Evolutionary conservation across 2,888 invertebrate species (phyloP).

Genomic region (Himalopsyche kuldschensis): DNA sequence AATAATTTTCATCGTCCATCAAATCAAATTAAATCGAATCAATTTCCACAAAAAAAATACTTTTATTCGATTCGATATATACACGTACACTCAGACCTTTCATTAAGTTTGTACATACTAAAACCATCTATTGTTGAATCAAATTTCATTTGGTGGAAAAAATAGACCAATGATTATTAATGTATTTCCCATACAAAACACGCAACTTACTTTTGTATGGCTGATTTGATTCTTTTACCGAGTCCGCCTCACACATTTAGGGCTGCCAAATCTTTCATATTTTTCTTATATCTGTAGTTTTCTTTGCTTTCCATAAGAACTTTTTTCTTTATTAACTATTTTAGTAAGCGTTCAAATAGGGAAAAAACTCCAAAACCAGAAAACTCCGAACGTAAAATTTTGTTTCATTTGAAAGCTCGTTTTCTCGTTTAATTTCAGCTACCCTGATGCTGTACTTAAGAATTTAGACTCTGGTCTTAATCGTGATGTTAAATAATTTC

Average conservation of each 20-base stretch:
- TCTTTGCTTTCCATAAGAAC: too few relatives aligned
- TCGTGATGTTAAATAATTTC: too few relatives aligned
- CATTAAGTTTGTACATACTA: not conserved
- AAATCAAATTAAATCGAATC: not conserved
- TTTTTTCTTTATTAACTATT: too few relatives aligned
- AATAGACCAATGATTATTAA: slow-evolving; percentile 38
- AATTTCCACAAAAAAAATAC: not conserved
- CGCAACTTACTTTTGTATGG: slow-evolving; percentile 8
- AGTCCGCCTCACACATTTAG: not conserved
- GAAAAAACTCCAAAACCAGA: too few relatives aligned
- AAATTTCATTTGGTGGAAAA: slow-evolving; percentile 36
- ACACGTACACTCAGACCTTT: not conserved
- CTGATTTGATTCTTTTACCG: slow-evolving; percentile 6
- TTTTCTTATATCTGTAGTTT: too few relatives aligned
- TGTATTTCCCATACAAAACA: slow-evolving; percentile 36
- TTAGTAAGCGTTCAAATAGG: too few relatives aligned
- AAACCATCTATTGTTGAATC: slow-evolving; percentile 21
- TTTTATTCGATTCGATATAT: not conserved
- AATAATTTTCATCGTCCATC: not conserved
- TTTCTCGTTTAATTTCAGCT: too few relatives aligned
- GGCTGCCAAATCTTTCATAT: too few relatives aligned
- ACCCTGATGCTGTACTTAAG: too few relatives aligned
- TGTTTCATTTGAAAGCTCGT: too few relatives aligned
- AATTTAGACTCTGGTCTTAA: too few relatives aligned
- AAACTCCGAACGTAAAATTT: too few relatives aligned